Evolutionary conservation across 2,888 invertebrate species (phyloP).

Genomic region (Alcis repandata): DNA sequence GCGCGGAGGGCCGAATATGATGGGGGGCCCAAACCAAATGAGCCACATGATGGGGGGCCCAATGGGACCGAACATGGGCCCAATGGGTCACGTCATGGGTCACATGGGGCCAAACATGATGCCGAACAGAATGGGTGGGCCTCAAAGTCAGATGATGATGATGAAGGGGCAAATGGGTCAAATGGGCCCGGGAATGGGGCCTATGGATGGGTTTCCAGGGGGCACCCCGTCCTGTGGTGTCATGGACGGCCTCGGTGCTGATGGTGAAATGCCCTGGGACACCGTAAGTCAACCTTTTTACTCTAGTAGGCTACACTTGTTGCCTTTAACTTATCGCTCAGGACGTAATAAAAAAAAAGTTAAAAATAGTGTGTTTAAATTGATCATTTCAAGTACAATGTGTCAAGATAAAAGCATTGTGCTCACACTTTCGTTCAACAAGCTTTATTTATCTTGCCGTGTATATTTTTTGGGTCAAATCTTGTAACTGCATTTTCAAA

Average conservation of each 20-base stretch:
- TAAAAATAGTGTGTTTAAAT: no score
- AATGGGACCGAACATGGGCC: slow-evolving; percentile 81
- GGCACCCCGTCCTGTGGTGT: slow-evolving; percentile 87
- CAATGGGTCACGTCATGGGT: slow-evolving; percentile 82
- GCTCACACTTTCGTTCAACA: no score
- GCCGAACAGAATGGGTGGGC: slow-evolving; percentile 77
- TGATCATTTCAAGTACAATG: no score
- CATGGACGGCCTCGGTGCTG: slow-evolving; percentile 87
- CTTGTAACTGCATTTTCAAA: no score
- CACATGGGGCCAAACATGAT: slow-evolving; percentile 84
- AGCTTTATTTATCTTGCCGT: background rate
- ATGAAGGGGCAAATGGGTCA: slow-evolving; percentile 76
- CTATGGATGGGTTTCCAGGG: slow-evolving; percentile 86
- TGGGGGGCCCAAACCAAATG: slow-evolving; percentile 83
- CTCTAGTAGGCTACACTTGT: no score
- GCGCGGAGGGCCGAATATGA: slow-evolving; percentile 84
- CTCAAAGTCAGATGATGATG: slow-evolving; percentile 83
- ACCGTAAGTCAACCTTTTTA: slow-evolving; percentile 72
- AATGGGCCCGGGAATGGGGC: slow-evolving; percentile 80
- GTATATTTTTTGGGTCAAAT: background rate
- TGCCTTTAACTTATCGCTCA: no score
- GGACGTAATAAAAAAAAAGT: no score
- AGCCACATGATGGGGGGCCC: slow-evolving; percentile 84
- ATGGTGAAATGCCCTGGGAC: slow-evolving; percentile 87
- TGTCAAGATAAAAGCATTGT: no score